Percentiles rank a stretch among this genome's conserved stretches.
phyloP scores from a whole-genome alignment of 2,797 vertebrate species.

The Macroramphosus scolopax region DNA sequence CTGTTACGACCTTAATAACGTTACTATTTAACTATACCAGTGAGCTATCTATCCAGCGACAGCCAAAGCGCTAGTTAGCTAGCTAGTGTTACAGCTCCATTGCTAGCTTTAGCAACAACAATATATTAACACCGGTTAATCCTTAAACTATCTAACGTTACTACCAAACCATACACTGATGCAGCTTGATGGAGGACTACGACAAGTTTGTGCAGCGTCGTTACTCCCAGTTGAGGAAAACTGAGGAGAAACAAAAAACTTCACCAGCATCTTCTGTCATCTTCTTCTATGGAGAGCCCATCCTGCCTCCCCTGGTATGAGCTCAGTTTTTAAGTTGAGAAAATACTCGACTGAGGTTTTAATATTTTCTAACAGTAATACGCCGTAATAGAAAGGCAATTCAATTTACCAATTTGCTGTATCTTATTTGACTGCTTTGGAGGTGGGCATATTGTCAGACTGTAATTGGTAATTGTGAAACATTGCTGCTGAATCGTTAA shows the following conservation, averaged over 20 bases:
- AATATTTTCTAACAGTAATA: no score
- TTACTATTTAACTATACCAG: no score
- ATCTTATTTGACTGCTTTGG: background rate
- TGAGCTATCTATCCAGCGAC: background rate
- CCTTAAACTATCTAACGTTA: background rate
- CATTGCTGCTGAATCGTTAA: background rate
- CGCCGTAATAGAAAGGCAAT: no score
- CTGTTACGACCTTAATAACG: no score
- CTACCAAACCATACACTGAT: slow-evolving; percentile 3
- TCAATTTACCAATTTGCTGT: no score
- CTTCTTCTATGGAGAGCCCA: slow-evolving; percentile 62
- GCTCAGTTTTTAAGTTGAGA: background rate
- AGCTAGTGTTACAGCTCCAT: slow-evolving; percentile 8
- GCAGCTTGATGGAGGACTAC: slow-evolving; percentile 73
- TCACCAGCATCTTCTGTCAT: slow-evolving; percentile 60
- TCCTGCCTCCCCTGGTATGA: slow-evolving; percentile 78
- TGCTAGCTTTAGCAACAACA: slow-evolving; percentile 13
- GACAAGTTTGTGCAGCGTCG: slow-evolving; percentile 61
- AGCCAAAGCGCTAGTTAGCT: slow-evolving; percentile 9
- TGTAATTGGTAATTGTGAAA: background rate
- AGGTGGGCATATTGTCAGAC: background rate
- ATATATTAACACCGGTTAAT: background rate
- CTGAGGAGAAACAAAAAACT: slow-evolving; percentile 16
- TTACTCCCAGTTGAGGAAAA: slow-evolving; percentile 34
- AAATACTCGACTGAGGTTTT: background rate